Evolutionary conservation across 1,140 invertebrate species (phyloP).

Genomic region (Theocolax elegans): DNA sequence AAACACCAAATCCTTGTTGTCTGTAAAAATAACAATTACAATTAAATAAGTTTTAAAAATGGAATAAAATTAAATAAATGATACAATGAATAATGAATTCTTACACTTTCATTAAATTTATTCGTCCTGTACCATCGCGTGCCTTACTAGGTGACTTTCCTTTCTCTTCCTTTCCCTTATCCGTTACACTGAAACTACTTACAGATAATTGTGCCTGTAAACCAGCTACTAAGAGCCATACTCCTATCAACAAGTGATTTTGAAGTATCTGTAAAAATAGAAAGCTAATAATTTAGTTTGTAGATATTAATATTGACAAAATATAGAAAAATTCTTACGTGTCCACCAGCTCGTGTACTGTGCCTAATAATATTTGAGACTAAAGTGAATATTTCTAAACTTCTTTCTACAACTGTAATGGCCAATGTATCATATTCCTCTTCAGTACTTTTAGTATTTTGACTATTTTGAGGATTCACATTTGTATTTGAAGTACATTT

Average conservation of each 20-base stretch:
- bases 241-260: conserved; percentile 88
- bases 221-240: conserved; percentile 87
- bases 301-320: conserved; percentile 19
- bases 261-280: conserved; percentile 76
- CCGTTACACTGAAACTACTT: conserved; percentile 67
- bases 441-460: conserved; percentile 71
- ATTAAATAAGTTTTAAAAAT: neutral
- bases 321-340: conserved; percentile 71
- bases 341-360: conserved; percentile 87
- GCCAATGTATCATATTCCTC: conserved; percentile 78
- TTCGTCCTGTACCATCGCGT: conserved; percentile 69
- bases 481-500: conserved; percentile 68
- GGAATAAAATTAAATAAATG: neutral
- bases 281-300: conserved; percentile 6
- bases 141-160: conserved; percentile 76
- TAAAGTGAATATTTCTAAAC: conserved; percentile 84
- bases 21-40: conserved; percentile 54
- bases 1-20: conserved; percentile 83
- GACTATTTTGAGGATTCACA: conserved; percentile 58
- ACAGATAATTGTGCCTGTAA: conserved; percentile 78
- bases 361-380: conserved; percentile 83
- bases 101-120: conserved; percentile 80
- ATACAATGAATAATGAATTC: conserved; percentile 45
- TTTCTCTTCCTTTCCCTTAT: conserved; percentile 74
- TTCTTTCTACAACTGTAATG: conserved; percentile 77